These are phyloP conservation scores for Entomyzon cyanotis DNA, from an alignment of 2,113 vertebrate species.

Conservation along the genomic window DNA sequence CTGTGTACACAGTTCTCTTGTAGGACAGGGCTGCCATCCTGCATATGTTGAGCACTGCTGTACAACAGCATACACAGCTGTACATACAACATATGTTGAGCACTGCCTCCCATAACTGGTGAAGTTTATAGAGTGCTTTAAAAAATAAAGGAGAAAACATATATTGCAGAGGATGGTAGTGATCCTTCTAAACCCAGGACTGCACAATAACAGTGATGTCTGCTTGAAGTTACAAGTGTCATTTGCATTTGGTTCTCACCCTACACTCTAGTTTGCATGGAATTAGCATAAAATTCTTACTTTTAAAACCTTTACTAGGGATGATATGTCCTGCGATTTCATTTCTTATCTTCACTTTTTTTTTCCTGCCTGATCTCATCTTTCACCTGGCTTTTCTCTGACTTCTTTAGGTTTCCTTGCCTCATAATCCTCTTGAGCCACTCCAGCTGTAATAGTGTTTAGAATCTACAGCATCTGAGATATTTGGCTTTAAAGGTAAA, in stretches of 20 bases:
- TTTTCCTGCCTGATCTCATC: background rate
- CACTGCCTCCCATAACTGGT: background rate
- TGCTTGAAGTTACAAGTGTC: background rate
- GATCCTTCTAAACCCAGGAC: background rate
- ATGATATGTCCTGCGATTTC: background rate
- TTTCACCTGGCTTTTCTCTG: background rate
- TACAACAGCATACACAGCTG: no score
- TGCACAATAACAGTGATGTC: background rate
- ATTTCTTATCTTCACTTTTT: background rate
- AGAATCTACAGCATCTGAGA: background rate
- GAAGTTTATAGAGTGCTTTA: background rate
- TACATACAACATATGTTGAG: background rate
- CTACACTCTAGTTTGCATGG: background rate
- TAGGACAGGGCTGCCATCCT: background rate
- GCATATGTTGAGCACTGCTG: background rate
- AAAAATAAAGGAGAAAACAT: background rate
- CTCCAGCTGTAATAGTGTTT: background rate
- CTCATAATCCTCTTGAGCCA: background rate
- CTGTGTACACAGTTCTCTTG: background rate
- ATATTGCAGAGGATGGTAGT: background rate
- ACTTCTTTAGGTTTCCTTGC: background rate
- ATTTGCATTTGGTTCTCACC: background rate
- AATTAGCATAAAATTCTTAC: background rate
- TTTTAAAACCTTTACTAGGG: background rate
- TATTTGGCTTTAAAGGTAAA: background rate